Evolutionary conservation across 2,113 vertebrate genomes (phyloP).

Genomic region (Scatophagus argus): DNA sequence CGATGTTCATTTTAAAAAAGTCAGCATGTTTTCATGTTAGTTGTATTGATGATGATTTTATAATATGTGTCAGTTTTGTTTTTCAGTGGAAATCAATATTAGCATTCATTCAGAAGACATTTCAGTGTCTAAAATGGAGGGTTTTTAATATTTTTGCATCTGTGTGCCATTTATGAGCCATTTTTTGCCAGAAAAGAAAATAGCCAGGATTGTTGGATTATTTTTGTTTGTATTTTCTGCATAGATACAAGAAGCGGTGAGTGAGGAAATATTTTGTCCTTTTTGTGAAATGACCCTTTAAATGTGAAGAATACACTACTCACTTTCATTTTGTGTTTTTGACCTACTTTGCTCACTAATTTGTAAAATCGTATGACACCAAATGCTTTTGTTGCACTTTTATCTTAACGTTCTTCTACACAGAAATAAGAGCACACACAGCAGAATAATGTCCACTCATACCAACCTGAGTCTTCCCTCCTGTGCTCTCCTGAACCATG

Average conservation of each 20-base stretch:
- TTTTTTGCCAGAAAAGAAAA: no score
- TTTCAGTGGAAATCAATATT: neutral
- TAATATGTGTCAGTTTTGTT: neutral
- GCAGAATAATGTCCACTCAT: neutral
- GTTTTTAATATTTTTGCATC: neutral
- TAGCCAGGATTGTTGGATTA: neutral
- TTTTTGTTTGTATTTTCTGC: neutral
- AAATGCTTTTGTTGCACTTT: no score
- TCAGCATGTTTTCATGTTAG: neutral
- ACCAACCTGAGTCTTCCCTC: slow-evolving; percentile 93
- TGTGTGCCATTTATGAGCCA: no score
- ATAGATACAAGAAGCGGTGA: neutral
- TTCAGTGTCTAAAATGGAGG: neutral
- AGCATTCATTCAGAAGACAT: neutral
- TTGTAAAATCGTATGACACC: no score
- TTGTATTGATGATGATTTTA: neutral
- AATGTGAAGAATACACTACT: no score
- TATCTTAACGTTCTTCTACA: no score
- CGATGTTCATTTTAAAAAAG: neutral
- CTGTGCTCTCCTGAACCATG: slow-evolving; percentile 92
- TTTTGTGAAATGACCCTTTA: no score
- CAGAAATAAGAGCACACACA: neutral
- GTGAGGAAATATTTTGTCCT: no score
- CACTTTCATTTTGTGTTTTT: no score
- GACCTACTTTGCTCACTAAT: no score